Conservation (phyloP, 1,140 invertebrate genomes). For the Halesus radiatus region DNA sequence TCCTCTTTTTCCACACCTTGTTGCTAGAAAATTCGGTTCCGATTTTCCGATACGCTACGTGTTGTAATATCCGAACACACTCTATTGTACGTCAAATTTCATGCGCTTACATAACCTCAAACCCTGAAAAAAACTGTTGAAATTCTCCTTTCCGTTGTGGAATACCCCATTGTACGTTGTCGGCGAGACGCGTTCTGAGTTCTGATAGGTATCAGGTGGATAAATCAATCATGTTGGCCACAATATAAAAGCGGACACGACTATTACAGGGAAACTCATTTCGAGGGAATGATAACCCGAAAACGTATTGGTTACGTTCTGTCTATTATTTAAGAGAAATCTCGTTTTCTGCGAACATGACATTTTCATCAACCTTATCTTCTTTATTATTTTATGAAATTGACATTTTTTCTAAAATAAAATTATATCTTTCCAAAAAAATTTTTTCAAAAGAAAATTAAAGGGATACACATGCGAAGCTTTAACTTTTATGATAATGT, state of each 20-base stretch:
- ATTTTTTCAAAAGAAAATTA: too few relatives aligned
- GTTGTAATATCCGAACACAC: background rate
- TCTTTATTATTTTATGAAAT: too few relatives aligned
- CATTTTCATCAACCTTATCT: too few relatives aligned
- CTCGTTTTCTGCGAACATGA: too few relatives aligned
- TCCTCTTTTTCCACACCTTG: too few relatives aligned
- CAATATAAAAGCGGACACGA: conserved; percentile 10
- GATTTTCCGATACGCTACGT: background rate
- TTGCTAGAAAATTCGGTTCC: too few relatives aligned
- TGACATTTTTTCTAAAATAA: too few relatives aligned
- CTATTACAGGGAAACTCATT: conserved; percentile 1
- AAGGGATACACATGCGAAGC: too few relatives aligned
- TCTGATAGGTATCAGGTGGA: background rate
- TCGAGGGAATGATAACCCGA: background rate
- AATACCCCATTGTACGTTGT: conserved; percentile 1
- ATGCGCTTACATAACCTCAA: background rate
- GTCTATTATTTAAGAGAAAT: too few relatives aligned
- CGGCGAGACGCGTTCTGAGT: too few relatives aligned
- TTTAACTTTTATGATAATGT: too few relatives aligned
- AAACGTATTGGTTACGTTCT: background rate
- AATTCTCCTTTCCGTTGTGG: background rate
- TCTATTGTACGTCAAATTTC: background rate
- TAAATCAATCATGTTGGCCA: background rate
- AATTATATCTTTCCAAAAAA: too few relatives aligned
- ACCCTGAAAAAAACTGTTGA: background rate